These are phyloP conservation scores for Phaenicophaeus curvirostris DNA, from an alignment of 2,797 vertebrate species.

Conservation along the genomic window DNA sequence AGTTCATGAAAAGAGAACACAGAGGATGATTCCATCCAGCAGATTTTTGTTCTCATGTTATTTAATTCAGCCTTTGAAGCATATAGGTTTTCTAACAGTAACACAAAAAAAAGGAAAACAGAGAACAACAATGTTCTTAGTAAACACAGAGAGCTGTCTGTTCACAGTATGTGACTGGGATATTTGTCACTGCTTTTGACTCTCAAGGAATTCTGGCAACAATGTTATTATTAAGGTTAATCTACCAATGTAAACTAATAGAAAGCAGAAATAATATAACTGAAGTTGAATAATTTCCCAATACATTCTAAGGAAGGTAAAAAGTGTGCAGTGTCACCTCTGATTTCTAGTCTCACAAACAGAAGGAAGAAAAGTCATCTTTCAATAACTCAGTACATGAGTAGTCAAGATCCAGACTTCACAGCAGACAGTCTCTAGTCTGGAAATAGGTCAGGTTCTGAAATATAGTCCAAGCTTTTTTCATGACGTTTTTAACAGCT, in stretches of 20 bases:
- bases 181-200: background rate
- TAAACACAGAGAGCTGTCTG: background rate
- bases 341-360: background rate
- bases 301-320: background rate
- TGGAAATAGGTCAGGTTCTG: background rate
- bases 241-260: background rate
- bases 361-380: background rate
- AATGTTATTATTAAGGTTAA: background rate
- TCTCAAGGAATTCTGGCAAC: background rate
- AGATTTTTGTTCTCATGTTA: background rate
- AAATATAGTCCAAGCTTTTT: background rate
- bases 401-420: background rate
- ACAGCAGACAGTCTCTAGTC: background rate
- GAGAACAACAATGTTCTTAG: background rate
- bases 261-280: background rate
- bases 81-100: background rate
- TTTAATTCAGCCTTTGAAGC: background rate
- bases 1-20: background rate
- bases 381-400: background rate
- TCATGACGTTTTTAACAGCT: background rate
- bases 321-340: rapidly evolving
- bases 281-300: background rate
- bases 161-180: background rate
- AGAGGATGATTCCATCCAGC: background rate
- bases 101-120: background rate